Conservation (phyloP, 1,140 invertebrate genomes). For the Drosophila nebulosa region DNA sequence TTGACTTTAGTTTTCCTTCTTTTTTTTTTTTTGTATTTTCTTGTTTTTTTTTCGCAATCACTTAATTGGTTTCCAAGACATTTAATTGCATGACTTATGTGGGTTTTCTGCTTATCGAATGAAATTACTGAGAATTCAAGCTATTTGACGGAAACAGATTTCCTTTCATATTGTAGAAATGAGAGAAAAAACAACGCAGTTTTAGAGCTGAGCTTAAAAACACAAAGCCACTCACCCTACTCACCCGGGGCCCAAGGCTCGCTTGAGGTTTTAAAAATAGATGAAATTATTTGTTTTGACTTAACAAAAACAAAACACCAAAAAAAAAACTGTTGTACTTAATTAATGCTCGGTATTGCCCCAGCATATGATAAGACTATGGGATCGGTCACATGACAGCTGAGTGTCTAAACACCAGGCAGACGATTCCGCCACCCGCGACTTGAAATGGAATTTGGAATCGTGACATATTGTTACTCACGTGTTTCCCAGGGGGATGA, state of each 20-base stretch:
- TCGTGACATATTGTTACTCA: not conserved
- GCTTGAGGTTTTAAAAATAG: constrained; percentile 22
- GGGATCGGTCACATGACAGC: not conserved
- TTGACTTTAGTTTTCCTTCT: not conserved
- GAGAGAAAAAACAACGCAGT: not conserved
- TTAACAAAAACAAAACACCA: not conserved
- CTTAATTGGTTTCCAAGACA: not conserved
- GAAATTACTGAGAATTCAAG: not conserved
- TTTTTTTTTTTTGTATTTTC: not conserved
- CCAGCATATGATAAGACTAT: not conserved
- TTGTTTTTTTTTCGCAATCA: not conserved
- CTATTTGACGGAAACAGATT: not conserved
- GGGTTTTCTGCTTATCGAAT: not conserved
- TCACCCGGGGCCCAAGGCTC: not conserved
- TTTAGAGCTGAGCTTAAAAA: not conserved
- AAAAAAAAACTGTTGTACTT: not conserved
- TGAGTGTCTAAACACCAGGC: not conserved
- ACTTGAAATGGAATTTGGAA: not conserved
- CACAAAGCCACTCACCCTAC: not conserved
- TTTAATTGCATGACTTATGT: not conserved
- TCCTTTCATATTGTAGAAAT: not conserved
- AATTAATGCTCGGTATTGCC: constrained; percentile 28
- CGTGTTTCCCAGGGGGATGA: too few species aligned
- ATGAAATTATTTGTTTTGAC: constrained; percentile 31
- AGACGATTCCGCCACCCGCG: not conserved